Evolutionary conservation across 2,888 invertebrate genomes (phyloP).

Genomic region (Netelia virgata): DNA sequence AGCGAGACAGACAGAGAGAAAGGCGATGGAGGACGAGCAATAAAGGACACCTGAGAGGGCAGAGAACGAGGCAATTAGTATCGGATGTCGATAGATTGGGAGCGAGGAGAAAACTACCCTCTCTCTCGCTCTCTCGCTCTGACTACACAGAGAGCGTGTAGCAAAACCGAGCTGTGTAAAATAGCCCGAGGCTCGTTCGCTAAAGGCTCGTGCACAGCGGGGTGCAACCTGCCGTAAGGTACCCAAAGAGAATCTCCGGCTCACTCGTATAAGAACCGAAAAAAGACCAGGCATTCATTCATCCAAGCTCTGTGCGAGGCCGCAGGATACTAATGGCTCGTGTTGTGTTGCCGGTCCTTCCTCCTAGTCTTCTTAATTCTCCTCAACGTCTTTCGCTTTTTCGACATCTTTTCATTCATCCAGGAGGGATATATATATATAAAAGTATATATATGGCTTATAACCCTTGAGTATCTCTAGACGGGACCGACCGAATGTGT

Average conservation of each 20-base stretch:
- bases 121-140: constrained; percentile 12
- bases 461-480: constrained; percentile 69
- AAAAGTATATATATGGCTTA: constrained; percentile 9
- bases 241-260: constrained; percentile 72
- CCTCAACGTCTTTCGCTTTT: constrained; percentile 17
- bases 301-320: constrained; percentile 67
- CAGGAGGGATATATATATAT: not conserved
- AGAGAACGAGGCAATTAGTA: constrained; percentile 80
- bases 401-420: constrained; percentile 77
- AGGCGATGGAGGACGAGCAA: constrained; percentile 61
- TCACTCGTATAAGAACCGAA: constrained; percentile 47
- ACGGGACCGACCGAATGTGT: not conserved
- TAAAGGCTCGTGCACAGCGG: constrained; percentile 72
- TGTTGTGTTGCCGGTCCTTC: constrained; percentile 33
- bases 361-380: constrained; percentile 30
- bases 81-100: constrained; percentile 80
- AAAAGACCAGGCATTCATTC: constrained; percentile 70
- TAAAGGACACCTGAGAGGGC: constrained; percentile 72
- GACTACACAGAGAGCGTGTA: constrained; percentile 70
- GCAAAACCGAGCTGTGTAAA: constrained; percentile 73
- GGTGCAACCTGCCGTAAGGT: constrained; percentile 78
- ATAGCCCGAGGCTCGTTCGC: constrained; percentile 70
- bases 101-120: constrained; percentile 31
- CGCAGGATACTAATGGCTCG: constrained; percentile 77
- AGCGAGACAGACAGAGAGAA: no score